Base-by-base conservation (phyloP, 2,888 invertebrate species). In the Germaria angustata region DNA sequence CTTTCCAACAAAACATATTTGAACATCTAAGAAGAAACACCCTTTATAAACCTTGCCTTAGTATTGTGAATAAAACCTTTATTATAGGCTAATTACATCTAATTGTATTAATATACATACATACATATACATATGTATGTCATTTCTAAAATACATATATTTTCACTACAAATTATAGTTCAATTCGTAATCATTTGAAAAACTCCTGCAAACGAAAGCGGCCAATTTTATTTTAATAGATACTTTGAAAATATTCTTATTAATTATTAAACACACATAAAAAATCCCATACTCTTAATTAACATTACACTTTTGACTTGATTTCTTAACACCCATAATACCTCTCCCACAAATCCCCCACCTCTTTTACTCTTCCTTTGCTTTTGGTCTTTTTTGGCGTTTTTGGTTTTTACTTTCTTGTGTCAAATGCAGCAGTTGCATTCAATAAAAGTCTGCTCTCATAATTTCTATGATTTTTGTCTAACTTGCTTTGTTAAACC, bases 401-500 rank as follows among this genome's bases (percentile, higher is more conserved):
- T 51, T 44, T 65, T 39, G 17, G 22, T 66, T 20, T 28, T 13
- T 17, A 9, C 11, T 24, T n/a, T 65, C 20, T 32, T 53, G 32
- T 20, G 15, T 8, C 22, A 68, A 66, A 44, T 59, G 61, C 77
- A 61, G 59, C 61, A 53, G 41, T 32, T 77, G 68, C 76, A 79
- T 41, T 34, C n/a, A 68, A 57, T 46, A 57, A 57, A 57, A 57
- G 5, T 44, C 9, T 2, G 8, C 79, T 80, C 79, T 80, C 66
- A 73, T 66, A 80, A 80, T 61, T 79, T 80, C 57, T 73, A 68
- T 68, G 51, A 73, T 59, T 73, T 71, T 66, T 66, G 9, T 53
- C 49, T 51, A 61, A 69, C 34, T 69, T 44, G 51, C 24, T 41
- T 49, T 6, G 32, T 34, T 53, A 32, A 3, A 28, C 28, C 3